phyloP scores from a whole-genome alignment of 2,113 vertebrate species.

The Eulacestoma nigropectus region DNA sequence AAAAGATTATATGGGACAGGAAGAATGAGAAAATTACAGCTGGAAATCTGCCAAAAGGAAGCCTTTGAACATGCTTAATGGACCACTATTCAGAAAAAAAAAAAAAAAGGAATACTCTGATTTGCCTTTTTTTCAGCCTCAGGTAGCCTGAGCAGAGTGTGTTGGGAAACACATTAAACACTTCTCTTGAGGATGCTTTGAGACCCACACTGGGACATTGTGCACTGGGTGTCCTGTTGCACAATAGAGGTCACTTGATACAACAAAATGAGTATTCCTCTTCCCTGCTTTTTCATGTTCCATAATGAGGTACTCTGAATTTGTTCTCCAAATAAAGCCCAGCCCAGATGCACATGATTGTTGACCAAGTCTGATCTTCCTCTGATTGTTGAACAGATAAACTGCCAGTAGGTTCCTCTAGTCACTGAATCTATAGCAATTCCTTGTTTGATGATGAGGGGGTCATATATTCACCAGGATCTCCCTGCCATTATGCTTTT shows the following conservation, averaged over 20 bases:
- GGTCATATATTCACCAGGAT: background rate
- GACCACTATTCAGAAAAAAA: background rate
- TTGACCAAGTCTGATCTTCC: background rate
- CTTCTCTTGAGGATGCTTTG: background rate
- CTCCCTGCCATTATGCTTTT: background rate
- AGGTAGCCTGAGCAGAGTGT: background rate
- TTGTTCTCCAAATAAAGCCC: background rate
- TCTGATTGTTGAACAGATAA: background rate
- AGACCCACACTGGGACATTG: background rate
- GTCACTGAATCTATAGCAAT: background rate
- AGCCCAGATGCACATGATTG: background rate
- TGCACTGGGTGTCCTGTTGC: background rate
- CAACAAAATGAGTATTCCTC: background rate
- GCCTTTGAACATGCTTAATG: background rate
- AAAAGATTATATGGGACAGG: background rate
- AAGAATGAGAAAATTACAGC: background rate
- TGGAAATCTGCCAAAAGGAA: background rate
- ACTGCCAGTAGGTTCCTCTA: background rate
- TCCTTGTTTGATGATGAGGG: background rate
- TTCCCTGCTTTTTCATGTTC: background rate
- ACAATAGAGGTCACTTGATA: accelerated
- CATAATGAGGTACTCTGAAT: background rate
- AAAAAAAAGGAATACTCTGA: no score
- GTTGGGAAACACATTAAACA: background rate
- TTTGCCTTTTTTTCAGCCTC: background rate